Percentiles rank a stretch among this genome's conserved stretches.
phyloP scores from a whole-genome alignment of 2,113 vertebrate species.

The Tinamus guttatus region DNA sequence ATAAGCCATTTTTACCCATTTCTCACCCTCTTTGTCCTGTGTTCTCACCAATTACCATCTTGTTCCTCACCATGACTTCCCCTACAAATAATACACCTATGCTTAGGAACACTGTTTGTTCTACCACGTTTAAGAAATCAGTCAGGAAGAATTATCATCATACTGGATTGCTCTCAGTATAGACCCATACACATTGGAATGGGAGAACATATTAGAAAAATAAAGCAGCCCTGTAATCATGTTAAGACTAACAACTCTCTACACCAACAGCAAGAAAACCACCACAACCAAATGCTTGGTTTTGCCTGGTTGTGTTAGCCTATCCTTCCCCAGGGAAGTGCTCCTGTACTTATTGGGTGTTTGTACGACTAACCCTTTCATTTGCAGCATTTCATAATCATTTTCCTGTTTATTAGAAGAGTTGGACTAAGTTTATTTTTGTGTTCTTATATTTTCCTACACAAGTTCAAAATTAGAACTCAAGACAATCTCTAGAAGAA shows the following conservation, averaged over 20 bases:
- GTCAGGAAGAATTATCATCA: neutral
- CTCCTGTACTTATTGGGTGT: neutral
- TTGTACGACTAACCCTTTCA: neutral
- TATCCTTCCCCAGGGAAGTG: neutral
- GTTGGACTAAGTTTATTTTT: neutral
- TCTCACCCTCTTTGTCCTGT: neutral
- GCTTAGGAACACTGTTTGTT: neutral
- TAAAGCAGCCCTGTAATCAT: neutral
- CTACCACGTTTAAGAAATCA: neutral
- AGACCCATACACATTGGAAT: neutral
- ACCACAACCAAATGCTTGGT: neutral
- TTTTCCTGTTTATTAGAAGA: neutral
- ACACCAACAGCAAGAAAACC: neutral
- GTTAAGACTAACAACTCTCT: neutral
- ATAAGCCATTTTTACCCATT: neutral
- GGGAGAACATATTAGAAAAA: neutral
- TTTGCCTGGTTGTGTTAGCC: neutral
- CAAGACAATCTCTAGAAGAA: neutral
- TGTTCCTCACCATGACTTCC: neutral
- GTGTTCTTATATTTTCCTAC: neutral
- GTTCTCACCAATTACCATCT: neutral
- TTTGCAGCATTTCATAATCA: neutral
- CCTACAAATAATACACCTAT: neutral
- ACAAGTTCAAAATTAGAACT: neutral
- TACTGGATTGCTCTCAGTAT: neutral